Conservation (phyloP, 2,888 invertebrate genomes). For the Leptodirus hochenwartii region DNA sequence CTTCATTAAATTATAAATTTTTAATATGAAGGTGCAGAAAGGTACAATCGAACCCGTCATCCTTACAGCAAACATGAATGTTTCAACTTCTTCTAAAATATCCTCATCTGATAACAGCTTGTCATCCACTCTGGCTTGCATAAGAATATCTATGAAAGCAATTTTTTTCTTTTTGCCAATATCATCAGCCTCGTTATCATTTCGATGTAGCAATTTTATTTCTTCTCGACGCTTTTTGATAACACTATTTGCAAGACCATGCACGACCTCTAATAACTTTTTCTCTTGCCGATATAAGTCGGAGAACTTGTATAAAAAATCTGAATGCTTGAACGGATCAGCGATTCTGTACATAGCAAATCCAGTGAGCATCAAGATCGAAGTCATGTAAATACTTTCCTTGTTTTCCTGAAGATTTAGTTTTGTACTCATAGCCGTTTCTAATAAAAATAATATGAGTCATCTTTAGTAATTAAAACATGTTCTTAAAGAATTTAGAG, state of each 20-base stretch:
- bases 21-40: too few species aligned
- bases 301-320: conserved; percentile 34
- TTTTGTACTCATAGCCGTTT: conserved; percentile 70
- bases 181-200: conserved; percentile 5
- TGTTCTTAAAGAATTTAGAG: not conserved
- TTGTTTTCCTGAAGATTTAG: conserved; percentile 50
- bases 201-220: too few species aligned
- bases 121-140: conserved; percentile 14
- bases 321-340: conserved; percentile 29
- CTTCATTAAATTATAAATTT: too few species aligned
- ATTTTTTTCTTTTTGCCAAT: conserved; percentile 10
- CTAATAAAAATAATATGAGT: too few species aligned
- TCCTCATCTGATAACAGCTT: conserved; percentile 43
- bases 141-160: conserved; percentile 13
- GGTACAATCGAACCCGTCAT: too few species aligned
- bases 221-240: conserved; percentile 20
- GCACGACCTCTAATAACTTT: conserved; percentile 29
- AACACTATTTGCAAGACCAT: conserved; percentile 34
- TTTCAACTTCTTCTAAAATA: conserved; percentile 17
- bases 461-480: too few species aligned
- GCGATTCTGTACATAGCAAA: conserved; percentile 18
- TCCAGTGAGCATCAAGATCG: conserved; percentile 37
- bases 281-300: conserved; percentile 37
- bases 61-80: conserved; percentile 14
- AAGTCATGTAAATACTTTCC: conserved; percentile 52